phyloP scores from a whole-genome alignment of 2,888 invertebrate genomes.

The Xanthia icteritia region DNA sequence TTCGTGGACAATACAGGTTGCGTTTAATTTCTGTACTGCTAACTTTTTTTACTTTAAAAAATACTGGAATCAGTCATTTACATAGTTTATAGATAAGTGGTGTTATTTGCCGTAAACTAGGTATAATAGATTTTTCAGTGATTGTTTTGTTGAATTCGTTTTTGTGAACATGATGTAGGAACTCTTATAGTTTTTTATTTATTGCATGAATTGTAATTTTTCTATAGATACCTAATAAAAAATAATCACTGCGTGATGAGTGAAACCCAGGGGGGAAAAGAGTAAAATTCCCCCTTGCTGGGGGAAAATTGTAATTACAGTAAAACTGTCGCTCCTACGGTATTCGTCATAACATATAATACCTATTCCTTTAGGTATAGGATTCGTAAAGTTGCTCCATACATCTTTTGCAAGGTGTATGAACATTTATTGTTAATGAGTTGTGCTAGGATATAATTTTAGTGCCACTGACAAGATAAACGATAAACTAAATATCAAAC shows the following conservation, averaged over 20 bases:
- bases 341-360: not conserved
- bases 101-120: constrained; percentile 4
- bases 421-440: not conserved
- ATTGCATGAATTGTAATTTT: not conserved
- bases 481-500: not conserved
- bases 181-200: not conserved
- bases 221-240: not conserved
- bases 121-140: not conserved
- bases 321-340: not conserved
- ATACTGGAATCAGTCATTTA: not conserved
- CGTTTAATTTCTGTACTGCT: not conserved
- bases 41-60: not conserved
- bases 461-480: not conserved
- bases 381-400: not conserved
- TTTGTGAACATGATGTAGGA: not conserved
- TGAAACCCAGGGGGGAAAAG: not conserved
- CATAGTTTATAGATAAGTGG: not conserved
- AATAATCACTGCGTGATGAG: no score
- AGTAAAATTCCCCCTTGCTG: not conserved
- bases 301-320: not conserved
- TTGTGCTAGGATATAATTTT: not conserved
- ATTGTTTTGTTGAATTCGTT: not conserved
- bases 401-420: not conserved
- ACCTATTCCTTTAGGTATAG: not conserved
- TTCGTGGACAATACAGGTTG: not conserved